Evolutionary conservation across 2,113 vertebrate species (phyloP).

Genomic region (Serinus canaria): DNA sequence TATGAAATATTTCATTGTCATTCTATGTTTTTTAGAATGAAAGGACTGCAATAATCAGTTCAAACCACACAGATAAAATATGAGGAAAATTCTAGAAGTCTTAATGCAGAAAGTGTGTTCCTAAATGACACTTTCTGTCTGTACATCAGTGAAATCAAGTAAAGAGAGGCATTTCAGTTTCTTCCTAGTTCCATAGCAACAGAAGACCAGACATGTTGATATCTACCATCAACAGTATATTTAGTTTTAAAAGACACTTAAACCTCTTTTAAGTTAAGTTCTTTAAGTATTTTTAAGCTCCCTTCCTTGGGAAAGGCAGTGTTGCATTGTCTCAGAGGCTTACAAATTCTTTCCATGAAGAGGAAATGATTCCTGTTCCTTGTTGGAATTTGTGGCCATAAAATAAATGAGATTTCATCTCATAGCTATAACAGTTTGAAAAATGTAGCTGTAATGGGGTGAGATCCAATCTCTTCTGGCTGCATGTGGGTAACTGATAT

Average conservation of each 20-base stretch:
- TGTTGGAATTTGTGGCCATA: neutral
- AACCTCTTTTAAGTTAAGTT: neutral
- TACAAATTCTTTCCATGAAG: neutral
- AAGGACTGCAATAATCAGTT: neutral
- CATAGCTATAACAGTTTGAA: neutral
- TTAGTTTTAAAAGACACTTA: neutral
- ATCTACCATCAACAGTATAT: neutral
- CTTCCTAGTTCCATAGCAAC: neutral
- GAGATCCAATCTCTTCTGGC: neutral
- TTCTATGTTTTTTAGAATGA: neutral
- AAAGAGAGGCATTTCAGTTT: neutral
- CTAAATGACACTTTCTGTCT: neutral
- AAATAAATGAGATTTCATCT: constrained; percentile 33
- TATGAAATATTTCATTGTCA: neutral
- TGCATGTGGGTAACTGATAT: neutral
- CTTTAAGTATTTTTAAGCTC: neutral
- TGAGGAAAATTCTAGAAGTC: neutral
- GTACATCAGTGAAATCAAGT: neutral
- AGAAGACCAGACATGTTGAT: neutral
- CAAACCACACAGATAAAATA: neutral
- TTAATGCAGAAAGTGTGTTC: neutral
- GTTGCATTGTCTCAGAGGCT: neutral
- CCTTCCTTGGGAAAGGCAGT: neutral
- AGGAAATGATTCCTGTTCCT: neutral
- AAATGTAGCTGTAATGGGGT: neutral